Conservation (phyloP, 2,888 invertebrate species). For the Drosophila koepferae region DNA sequence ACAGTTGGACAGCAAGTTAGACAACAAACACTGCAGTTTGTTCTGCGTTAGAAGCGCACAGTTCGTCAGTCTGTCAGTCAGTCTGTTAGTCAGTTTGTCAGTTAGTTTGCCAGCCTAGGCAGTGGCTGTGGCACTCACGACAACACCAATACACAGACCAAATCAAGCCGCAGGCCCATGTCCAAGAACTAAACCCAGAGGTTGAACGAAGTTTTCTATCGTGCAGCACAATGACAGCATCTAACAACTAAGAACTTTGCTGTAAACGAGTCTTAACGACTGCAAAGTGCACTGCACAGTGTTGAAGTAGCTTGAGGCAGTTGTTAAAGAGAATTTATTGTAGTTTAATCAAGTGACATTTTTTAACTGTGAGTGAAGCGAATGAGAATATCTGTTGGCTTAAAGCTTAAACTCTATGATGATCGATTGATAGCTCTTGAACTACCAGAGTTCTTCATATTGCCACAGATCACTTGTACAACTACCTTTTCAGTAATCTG, state of each 20-base stretch:
- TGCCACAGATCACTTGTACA: too few species aligned
- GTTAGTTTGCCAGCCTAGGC: constrained; percentile 32
- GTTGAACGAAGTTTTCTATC: constrained; percentile 61
- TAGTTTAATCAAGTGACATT: not conserved
- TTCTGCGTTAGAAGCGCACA: constrained; percentile 53
- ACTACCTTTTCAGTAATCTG: not conserved
- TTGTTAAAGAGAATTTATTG: constrained; percentile 1
- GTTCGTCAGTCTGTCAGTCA: constrained; percentile 38
- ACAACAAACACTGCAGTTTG: constrained; percentile 53
- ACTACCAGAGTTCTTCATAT: not conserved
- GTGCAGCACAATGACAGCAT: constrained; percentile 69
- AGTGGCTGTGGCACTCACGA: constrained; percentile 68
- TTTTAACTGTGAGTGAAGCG: not conserved
- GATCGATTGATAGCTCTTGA: not conserved
- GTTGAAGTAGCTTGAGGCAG: not conserved
- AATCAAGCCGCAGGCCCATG: constrained; percentile 10
- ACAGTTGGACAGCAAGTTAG: constrained; percentile 16
- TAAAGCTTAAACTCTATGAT: not conserved
- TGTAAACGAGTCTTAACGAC: constrained; percentile 6
- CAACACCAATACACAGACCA: constrained; percentile 31
- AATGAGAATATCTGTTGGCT: not conserved
- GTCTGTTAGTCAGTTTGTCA: constrained; percentile 36
- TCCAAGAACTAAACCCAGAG: constrained; percentile 8
- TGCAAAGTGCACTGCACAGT: not conserved
- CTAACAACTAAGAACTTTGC: constrained; percentile 35